Evolutionary conservation across 2,888 invertebrate species (phyloP), one percentile per base, ranked within the genome.

Genomic region (Diarsia brunnea): DNA sequence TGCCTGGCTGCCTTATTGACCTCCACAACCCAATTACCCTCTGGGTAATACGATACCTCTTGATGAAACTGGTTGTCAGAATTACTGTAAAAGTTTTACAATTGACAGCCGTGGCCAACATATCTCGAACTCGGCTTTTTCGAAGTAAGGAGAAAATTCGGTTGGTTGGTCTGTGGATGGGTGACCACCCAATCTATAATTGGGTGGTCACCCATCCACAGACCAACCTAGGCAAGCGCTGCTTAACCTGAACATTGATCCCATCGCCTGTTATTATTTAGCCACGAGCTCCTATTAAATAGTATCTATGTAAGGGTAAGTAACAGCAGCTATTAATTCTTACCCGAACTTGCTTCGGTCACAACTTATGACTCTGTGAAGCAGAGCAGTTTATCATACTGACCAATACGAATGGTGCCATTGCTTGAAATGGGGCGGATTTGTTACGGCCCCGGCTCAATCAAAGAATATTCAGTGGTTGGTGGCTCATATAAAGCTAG

Each of bases 301-400:
- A 55, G n/a, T 68, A 63, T 4, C 16, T 24, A 65, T 60, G 58
- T 27, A 67, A 72, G 74, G 66, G 65, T 63, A 73, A 83, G 19
- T 81, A 78, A 83, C 83, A 31, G n/a, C 11, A 63, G 27, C 69
- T 60, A 86, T 81, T 84, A 83, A 84, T 82, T 78, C 78, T 71
- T 70, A 66, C 73, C 61, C 70, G 69, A 79, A 84, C 74, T 79
- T 84, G 68, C 63, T 79, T 43, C 69, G 73, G 82, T 81, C 79
- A 83, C 80, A 81, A 81, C 79, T 83, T 84, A 87, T 87, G 84
- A 82, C 90, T 92, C 84, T 75, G 89, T 91, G 91, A 90, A 91
- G 90, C 89, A 76, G 78, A 65, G 51, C 80, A 73, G 79, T 91
- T 78, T 82, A 87, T 91, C 90, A 91, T 84, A 89, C 81, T 91